Evolutionary conservation across 2,113 vertebrate genomes (phyloP), one percentile per base, ranked within the genome.

Genomic region (Anhinga rufa): DNA sequence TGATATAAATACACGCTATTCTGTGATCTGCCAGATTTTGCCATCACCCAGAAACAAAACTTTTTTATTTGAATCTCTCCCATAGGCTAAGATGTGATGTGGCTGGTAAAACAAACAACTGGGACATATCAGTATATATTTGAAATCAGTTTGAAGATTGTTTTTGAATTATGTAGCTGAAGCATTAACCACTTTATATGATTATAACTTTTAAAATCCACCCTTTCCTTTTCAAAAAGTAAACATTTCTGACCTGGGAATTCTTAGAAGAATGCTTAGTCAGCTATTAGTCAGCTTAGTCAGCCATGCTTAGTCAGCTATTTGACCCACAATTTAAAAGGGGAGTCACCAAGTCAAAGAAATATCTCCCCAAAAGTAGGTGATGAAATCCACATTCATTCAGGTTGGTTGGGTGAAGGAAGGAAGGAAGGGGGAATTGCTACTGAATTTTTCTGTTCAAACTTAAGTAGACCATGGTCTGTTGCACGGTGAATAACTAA

Each of bases 161-260:
- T 2, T 32, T 46, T 92, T 44, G 17, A 9, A 26, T 68, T 44
- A 71, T 0, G 0, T 8, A 81, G 32, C 26, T 60, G 17, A 88
- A 76, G 19, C 15, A 8, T 38, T 49, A 29, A 36, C 32, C 21
- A 44, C 6, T 19, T 36, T 21, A 29, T 13, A 24, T 72, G 81
- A 40, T 74, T 61, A 31, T 29, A 31, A n/a, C 14, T 69, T 78
- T 42, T 44, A 64, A 72, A 82, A 3, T 6, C 24, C n/a, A 65
- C 21, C 12, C 13, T 54, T 42, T 68, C 17, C 42, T 52, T 64
- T 64, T 72, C 20, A 55, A 61, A 77, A 57, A n/a, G 9, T 8
- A 66, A 77, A 72, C 9, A 13, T 40, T 80, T 71, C 70, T 82
- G 48, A 77, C 36, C 29, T 52, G 42, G 34, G 34, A 92, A 87